Percentiles rank a stretch among this genome's conserved stretches.
These are phyloP conservation scores for Montipora capricornis DNA, from an alignment of 64 coral and sea anemone species.

Conservation along the genomic window DNA sequence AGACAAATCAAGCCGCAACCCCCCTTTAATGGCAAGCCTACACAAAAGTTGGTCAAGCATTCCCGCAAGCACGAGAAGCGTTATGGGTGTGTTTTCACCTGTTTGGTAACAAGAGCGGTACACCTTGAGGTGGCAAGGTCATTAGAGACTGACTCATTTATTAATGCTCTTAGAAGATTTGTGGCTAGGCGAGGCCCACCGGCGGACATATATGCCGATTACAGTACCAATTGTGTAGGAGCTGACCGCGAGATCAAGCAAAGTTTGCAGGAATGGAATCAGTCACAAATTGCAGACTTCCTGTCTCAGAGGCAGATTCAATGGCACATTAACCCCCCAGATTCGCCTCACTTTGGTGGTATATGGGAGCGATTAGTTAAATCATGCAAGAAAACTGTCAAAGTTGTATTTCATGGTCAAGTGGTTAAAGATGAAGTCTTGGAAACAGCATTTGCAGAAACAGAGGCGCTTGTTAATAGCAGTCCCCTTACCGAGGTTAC, in stretches of 20 bases:
- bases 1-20: constrained; percentile 21
- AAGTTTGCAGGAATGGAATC: constrained; percentile 1
- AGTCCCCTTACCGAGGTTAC: constrained; percentile 10
- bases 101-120: constrained; percentile 15
- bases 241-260: constrained; percentile 28
- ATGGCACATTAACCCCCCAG: constrained; percentile 46
- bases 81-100: constrained; percentile 44
- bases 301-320: not conserved
- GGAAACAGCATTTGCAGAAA: constrained; percentile 28
- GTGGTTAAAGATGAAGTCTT: constrained; percentile 26
- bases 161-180: constrained; percentile 24
- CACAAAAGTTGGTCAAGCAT: constrained; percentile 15
- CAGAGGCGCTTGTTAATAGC: constrained; percentile 7
- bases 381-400: constrained; percentile 5
- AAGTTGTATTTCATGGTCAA: constrained; percentile 13
- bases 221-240: constrained; percentile 51
- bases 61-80: constrained; percentile 24
- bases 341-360: constrained; percentile 35
- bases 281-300: constrained; percentile 9
- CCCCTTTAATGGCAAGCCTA: constrained; percentile 40
- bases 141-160: constrained; percentile 29
- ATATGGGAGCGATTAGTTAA: constrained; percentile 30
- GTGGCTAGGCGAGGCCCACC: constrained; percentile 14
- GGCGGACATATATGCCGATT: not conserved
- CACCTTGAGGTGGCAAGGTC: constrained; percentile 40